Evolutionary conservation across 2,888 invertebrate genomes (phyloP), one percentile per base, ranked within the genome.

Genomic region (Allygus modestus): DNA sequence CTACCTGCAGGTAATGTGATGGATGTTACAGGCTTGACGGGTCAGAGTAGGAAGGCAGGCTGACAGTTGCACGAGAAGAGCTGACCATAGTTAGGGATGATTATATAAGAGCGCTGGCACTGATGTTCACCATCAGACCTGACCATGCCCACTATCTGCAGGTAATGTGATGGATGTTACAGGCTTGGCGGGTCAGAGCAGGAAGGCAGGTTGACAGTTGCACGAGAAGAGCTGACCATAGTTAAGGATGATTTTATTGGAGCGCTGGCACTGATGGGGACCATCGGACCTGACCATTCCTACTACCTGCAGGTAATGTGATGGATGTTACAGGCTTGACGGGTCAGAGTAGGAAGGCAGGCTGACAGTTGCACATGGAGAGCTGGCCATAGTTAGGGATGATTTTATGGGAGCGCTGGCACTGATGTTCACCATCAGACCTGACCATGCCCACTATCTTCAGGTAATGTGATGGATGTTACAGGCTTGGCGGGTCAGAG

Each of bases 321-420:
- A 37, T 37, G 4, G 37, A 37, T 37, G 37, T 37, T 37, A 9
- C 31, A 65, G 65, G 26, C 86, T 88, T 23, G 86, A 86, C 83
- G 87, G 95, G 54, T 97, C 97, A 0, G 92, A 96, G 0, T 97
- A 98, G 90, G 97, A 97, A 90, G 95, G 96, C 0, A 93, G 97
- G 43, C 92, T 99, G 28, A 92, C 95, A 0, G 94, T 99, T 69
- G 95, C 97, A 0, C 95, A 9, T 89, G 97, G 98, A 0, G 97
- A 98, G 86, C 91, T 98, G 82, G 94, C 95, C 15, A 90, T 98
- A 17, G 93, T 94, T 82, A 94, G 96, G 89, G 96, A 96, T 2
- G 97, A 98, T 88, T 90, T 96, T 0, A 96, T 96, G 88, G 94
- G 93, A 87, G 97, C 98, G 0, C 93, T 99, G 77, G 94, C 94